A percentile compares a stretch with the other conserved stretches of the same genome.
Conservation (phyloP, 2,888 invertebrate species). For the Philonicus albiceps region DNA sequence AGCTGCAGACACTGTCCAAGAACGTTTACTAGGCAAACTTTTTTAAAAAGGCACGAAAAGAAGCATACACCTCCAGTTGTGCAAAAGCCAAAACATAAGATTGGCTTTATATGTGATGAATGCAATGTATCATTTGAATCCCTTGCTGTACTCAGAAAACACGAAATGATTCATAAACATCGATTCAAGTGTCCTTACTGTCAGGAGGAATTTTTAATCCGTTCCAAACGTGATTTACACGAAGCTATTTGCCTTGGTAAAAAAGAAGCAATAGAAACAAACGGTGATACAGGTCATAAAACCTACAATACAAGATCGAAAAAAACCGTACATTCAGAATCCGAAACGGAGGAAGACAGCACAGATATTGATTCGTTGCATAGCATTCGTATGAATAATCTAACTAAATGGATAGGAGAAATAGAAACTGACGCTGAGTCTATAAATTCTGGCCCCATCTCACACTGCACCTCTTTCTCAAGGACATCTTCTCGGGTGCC, state of each 20-base stretch:
- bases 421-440: not conserved
- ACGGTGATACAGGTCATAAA: not conserved
- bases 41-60: slow-evolving; percentile 27
- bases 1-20: slow-evolving; percentile 43
- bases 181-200: slow-evolving; percentile 39
- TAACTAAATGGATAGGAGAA: not conserved
- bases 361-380: not conserved
- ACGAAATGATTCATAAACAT: slow-evolving; percentile 34
- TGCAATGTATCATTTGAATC: not conserved
- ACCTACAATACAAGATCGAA: slow-evolving; percentile 22
- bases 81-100: not conserved
- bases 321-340: not conserved
- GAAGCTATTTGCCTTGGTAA: slow-evolving; percentile 44
- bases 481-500: not conserved
- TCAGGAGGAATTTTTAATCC: slow-evolving; percentile 24
- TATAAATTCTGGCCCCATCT: not conserved
- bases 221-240: slow-evolving; percentile 40
- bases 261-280: not conserved
- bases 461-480: not conserved
- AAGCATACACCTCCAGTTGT: not conserved
- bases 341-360: not conserved
- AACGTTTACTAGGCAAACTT: slow-evolving; percentile 9
- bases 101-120: not conserved
- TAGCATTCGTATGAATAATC: not conserved
- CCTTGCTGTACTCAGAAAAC: slow-evolving; percentile 31